Conservation (phyloP, 2,888 invertebrate species). For the Coremacera marginata region DNA sequence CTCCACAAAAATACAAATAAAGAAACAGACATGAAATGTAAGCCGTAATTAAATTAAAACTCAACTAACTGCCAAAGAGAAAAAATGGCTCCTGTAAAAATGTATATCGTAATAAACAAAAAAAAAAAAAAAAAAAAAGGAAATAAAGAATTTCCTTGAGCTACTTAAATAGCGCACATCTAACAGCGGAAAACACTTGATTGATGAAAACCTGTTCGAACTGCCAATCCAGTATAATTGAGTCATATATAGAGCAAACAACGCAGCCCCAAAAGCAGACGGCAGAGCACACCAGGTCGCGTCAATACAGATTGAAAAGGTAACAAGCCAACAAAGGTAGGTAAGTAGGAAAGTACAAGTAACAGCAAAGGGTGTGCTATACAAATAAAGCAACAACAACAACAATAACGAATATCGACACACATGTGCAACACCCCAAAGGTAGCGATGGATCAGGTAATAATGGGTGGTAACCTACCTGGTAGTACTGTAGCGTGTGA, state of each 20-base stretch:
- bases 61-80: no score
- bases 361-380: background rate
- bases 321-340: conserved; percentile 24
- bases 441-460: conserved; percentile 51
- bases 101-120: no score
- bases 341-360: background rate
- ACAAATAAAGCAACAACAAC: conserved; percentile 39
- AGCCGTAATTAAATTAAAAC: no score
- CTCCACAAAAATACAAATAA: background rate
- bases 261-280: conserved; percentile 9
- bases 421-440: conserved; percentile 47
- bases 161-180: conserved; percentile 14
- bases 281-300: background rate
- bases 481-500: background rate
- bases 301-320: background rate
- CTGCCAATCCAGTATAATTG: conserved; percentile 64
- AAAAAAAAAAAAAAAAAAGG: no score
- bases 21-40: background rate
- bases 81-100: no score
- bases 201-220: conserved; percentile 62
- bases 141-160: conserved; percentile 22
- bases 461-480: conserved; percentile 56
- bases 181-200: conserved; percentile 52
- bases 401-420: background rate
- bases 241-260: conserved; percentile 51